These are phyloP conservation scores for Petroica traversi DNA, from an alignment of 2,113 vertebrate species.

Conservation along the genomic window DNA sequence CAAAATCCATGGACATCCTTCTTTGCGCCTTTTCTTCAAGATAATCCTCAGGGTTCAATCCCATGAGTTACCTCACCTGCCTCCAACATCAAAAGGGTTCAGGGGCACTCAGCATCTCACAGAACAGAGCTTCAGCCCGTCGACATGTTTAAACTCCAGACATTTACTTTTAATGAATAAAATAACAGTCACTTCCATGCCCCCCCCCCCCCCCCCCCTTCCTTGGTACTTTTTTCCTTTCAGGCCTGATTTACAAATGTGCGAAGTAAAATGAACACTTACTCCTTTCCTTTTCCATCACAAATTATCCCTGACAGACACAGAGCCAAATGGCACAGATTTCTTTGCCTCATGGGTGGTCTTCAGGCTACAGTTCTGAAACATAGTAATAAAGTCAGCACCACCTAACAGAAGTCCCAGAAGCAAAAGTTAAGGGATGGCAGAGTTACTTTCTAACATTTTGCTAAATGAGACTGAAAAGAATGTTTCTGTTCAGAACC, in stretches of 20 bases:
- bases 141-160: neutral
- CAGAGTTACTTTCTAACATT: neutral
- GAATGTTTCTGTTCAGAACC: neutral
- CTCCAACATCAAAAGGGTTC: neutral
- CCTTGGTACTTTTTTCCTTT: constrained; percentile 2
- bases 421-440: neutral
- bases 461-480: neutral
- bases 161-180: constrained; percentile 48
- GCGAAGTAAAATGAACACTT: neutral
- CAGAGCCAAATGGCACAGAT: neutral
- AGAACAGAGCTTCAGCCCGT: neutral
- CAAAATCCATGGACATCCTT: neutral
- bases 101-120: neutral
- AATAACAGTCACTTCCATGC: constrained; percentile 7
- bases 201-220: neutral
- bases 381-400: neutral
- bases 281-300: neutral
- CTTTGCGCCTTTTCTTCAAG: neutral
- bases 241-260: constrained; percentile 8
- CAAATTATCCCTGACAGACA: neutral
- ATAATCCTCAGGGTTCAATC: neutral
- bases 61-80: neutral
- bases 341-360: constrained; percentile 3
- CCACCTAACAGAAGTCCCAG: neutral
- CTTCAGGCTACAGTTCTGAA: neutral